phyloP scores from a whole-genome alignment of 2,113 vertebrate genomes.

The Macrotus californicus region DNA sequence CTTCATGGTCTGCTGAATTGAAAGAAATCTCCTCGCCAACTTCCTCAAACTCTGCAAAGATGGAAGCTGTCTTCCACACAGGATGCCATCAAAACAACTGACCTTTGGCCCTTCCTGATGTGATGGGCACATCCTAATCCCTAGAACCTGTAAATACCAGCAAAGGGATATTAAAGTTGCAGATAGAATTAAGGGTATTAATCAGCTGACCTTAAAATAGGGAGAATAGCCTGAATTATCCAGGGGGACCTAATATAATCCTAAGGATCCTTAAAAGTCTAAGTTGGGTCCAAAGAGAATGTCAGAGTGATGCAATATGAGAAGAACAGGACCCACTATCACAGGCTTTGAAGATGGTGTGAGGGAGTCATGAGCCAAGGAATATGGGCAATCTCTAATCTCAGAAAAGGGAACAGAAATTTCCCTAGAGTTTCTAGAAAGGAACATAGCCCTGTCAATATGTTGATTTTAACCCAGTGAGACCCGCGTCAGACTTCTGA shows the following conservation, averaged over 20 bases:
- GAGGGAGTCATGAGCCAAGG: background rate
- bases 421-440: constrained; percentile 3
- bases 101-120: background rate
- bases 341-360: background rate
- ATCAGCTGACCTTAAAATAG: constrained; percentile 17
- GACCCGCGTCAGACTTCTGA: background rate
- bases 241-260: background rate
- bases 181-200: background rate
- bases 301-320: background rate
- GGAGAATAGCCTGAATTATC: background rate
- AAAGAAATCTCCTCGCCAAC: constrained; percentile 26
- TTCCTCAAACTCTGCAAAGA: constrained; percentile 50
- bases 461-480: background rate
- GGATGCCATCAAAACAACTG: background rate
- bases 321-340: background rate
- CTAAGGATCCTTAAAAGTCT: background rate
- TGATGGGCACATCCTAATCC: background rate
- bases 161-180: background rate
- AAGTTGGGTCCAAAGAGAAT: background rate
- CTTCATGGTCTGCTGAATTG: background rate
- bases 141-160: background rate
- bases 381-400: background rate
- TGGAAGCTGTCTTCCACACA: background rate
- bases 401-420: background rate
- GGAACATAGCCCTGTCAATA: background rate